phyloP scores from a whole-genome alignment of 1,140 invertebrate species.

The Eufriesea mexicana region DNA sequence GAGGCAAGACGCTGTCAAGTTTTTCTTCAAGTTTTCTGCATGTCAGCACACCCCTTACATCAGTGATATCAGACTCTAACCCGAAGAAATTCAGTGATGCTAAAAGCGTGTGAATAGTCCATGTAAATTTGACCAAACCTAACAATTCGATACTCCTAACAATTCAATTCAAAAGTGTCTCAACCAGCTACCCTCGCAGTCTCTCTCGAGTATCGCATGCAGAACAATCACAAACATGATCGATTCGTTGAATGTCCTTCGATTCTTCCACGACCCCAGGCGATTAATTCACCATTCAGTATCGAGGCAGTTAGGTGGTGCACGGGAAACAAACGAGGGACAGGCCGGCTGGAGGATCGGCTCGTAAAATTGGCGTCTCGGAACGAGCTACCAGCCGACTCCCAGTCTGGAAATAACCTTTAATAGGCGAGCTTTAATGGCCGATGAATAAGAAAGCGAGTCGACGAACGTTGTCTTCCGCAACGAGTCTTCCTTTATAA shows the following conservation, averaged over 20 bases:
- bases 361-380: constrained; percentile 19
- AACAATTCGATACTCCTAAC: too few species aligned
- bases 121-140: too few species aligned
- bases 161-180: too few species aligned
- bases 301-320: background rate
- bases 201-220: background rate
- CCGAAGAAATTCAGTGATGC: too few species aligned
- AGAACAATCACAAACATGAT: background rate
- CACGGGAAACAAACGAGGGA: too few species aligned
- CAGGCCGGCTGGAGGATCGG: too few species aligned
- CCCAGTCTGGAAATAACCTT: constrained; percentile 12
- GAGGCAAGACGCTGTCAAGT: too few species aligned
- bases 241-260: background rate
- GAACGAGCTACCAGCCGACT: background rate
- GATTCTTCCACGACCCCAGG: background rate
- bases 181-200: too few species aligned
- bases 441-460: constrained; percentile 12
- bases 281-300: background rate
- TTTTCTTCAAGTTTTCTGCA: too few species aligned
- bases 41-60: too few species aligned
- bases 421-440: constrained; percentile 16
- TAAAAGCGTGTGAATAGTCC: background rate
- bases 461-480: too few species aligned
- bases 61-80: too few species aligned
- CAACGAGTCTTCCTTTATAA: background rate